These are phyloP conservation scores for Isichthys henryi DNA, from an alignment of 2,113 vertebrate genomes.

Conservation along the genomic window DNA sequence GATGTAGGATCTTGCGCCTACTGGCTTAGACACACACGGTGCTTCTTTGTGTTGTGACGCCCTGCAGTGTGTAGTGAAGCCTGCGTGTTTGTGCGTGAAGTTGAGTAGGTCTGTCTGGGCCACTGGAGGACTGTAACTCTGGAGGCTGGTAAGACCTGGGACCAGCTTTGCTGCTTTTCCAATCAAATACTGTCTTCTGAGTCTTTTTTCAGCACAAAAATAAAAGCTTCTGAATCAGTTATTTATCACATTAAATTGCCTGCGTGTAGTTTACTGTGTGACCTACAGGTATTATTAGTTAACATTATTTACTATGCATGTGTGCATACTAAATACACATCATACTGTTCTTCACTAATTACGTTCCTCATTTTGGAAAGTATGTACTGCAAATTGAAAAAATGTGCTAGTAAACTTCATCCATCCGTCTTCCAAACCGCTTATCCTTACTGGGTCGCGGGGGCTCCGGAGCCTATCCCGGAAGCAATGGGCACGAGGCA, in stretches of 20 bases:
- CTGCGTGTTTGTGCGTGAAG: neutral
- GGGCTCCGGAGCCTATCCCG: too few relatives aligned
- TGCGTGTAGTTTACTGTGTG: neutral
- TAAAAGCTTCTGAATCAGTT: neutral
- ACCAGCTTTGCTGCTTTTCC: neutral
- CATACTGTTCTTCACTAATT: neutral
- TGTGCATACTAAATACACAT: neutral
- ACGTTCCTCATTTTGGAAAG: neutral
- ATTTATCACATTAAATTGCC: neutral
- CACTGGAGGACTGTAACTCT: neutral
- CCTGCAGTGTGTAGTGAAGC: neutral
- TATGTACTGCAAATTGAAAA: neutral
- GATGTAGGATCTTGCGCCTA: neutral
- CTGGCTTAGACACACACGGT: neutral
- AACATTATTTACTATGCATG: neutral
- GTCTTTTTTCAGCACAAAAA: neutral
- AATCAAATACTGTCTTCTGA: neutral
- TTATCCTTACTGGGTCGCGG: too few relatives aligned
- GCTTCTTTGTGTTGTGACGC: neutral
- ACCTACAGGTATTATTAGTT: neutral
- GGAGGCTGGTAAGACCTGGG: neutral
- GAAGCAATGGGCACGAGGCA: too few relatives aligned
- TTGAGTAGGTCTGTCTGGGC: neutral
- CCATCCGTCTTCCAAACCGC: too few relatives aligned
- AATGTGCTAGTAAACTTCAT: neutral